Percentiles rank a stretch among this genome's conserved stretches.
These are phyloP conservation scores for Ammospiza nelsoni DNA, from an alignment of 2,113 vertebrate species.

Conservation along the genomic window DNA sequence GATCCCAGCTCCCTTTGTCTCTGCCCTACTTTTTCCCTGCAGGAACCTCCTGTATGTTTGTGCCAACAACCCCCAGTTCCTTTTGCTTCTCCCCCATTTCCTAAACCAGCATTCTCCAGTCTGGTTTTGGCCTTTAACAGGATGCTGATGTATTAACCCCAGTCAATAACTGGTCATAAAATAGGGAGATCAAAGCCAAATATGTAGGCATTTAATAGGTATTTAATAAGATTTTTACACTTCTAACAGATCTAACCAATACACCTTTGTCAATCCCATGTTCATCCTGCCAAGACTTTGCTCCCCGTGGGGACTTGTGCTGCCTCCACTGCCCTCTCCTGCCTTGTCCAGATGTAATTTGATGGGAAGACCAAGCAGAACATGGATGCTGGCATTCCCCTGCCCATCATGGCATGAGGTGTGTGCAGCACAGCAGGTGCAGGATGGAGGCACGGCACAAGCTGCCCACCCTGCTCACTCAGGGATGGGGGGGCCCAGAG, in stretches of 20 bases:
- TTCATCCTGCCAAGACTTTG: background rate
- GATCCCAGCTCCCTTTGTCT: background rate
- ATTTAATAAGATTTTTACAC: background rate
- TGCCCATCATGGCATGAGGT: background rate
- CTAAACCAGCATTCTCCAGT: fast-evolving
- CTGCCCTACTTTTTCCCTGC: background rate
- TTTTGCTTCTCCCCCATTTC: background rate
- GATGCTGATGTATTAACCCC: background rate
- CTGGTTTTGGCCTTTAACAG: background rate
- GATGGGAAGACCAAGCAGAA: background rate
- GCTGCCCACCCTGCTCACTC: background rate
- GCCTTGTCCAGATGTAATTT: background rate
- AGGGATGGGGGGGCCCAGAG: too few species aligned
- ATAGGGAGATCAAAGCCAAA: background rate
- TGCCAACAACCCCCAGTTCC: background rate
- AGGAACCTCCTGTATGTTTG: background rate
- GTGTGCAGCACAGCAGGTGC: background rate
- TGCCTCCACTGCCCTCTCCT: background rate
- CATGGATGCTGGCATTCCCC: fast-evolving
- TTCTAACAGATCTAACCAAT: background rate
- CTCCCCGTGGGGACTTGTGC: background rate
- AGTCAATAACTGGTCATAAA: background rate
- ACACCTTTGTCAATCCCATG: background rate
- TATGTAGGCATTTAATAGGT: background rate
- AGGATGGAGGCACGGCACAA: background rate